Evolutionary conservation across 2,797 vertebrate genomes (phyloP).

Genomic region (Pristis pectinata): DNA sequence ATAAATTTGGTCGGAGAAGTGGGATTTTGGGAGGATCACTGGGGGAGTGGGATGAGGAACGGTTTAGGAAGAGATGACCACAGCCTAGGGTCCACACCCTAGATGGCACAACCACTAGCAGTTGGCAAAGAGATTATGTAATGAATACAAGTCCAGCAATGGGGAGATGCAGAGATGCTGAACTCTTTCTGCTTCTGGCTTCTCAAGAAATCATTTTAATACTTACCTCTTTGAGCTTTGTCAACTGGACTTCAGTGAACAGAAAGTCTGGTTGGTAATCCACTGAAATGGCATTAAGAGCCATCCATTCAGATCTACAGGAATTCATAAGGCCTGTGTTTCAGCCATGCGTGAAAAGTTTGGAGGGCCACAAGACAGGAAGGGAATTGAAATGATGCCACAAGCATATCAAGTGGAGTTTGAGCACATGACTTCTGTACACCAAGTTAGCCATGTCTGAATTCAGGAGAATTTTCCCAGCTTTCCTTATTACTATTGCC

Average conservation of each 20-base stretch:
- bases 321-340: background rate
- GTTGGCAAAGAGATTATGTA: background rate
- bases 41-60: background rate
- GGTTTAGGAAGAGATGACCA: background rate
- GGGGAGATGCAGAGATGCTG: background rate
- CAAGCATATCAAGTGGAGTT: background rate
- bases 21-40: background rate
- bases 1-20: background rate
- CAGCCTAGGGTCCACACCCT: too few relatives aligned
- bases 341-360: background rate
- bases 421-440: background rate
- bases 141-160: background rate
- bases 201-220: background rate
- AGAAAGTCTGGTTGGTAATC: background rate
- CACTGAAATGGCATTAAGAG: background rate
- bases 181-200: background rate
- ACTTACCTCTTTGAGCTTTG: background rate
- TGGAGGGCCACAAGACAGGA: background rate
- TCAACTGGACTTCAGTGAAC: background rate
- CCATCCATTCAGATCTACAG: background rate
- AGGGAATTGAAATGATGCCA: background rate
- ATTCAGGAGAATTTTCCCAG: background rate
- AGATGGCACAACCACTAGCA: background rate
- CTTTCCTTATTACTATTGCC: background rate
- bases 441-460: background rate